Conservation (phyloP, 2,888 invertebrate genomes). For the Phengaris alcon region DNA sequence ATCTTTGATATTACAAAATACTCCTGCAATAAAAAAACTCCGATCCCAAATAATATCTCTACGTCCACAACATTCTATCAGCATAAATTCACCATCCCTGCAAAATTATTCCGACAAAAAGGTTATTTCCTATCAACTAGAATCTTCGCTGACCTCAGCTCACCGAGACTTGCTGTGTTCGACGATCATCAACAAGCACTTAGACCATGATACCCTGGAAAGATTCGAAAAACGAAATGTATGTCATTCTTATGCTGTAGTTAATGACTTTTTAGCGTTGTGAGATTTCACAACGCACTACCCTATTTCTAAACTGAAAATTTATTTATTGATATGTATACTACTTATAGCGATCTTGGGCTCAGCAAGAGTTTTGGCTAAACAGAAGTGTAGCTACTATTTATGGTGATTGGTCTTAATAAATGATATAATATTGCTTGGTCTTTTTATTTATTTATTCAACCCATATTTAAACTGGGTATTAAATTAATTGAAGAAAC, state of each 20-base stretch:
- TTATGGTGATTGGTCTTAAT: too few species aligned
- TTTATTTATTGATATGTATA: too few species aligned
- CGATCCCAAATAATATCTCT: constrained; percentile 47
- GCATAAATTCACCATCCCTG: constrained; percentile 43
- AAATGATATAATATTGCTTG: too few species aligned
- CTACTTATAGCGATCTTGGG: too few species aligned
- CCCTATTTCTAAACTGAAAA: too few species aligned
- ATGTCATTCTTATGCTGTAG: constrained; percentile 47
- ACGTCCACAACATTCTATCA: constrained; percentile 38
- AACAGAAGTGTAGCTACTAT: too few species aligned
- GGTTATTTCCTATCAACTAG: constrained; percentile 47
- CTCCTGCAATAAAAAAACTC: constrained; percentile 38
- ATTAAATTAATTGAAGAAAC: too few species aligned
- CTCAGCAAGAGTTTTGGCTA: too few species aligned
- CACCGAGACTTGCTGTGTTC: constrained; percentile 47
- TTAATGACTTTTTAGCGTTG: too few species aligned
- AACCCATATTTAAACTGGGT: too few species aligned
- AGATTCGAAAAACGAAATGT: constrained; percentile 48
- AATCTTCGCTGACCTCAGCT: constrained; percentile 43
- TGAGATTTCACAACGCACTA: too few species aligned
- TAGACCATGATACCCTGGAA: constrained; percentile 45
- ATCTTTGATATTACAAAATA: constrained; percentile 39
- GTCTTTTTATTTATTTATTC: too few species aligned
- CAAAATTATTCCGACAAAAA: constrained; percentile 44
- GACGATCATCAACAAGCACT: constrained; percentile 49